Percentiles rank a stretch among this genome's conserved stretches.
Conservation (phyloP, 2,113 vertebrate genomes). For the Myotis lucifugus region DNA sequence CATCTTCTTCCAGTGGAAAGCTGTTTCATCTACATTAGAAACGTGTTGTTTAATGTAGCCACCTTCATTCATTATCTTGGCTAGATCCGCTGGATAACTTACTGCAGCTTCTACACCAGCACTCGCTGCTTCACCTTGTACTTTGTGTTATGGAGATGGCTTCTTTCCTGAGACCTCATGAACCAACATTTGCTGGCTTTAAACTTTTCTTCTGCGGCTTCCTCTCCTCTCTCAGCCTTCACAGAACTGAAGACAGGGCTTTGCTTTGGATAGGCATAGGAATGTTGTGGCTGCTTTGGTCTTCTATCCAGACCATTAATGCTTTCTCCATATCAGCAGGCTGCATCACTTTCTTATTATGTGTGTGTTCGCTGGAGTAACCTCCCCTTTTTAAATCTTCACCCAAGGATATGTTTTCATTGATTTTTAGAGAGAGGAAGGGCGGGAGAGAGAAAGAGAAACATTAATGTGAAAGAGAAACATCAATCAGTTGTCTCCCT, state of each 20-base stretch:
- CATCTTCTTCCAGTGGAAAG: too few species aligned
- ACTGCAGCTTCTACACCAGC: background rate
- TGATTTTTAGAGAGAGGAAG: background rate
- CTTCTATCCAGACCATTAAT: background rate
- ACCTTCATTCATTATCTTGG: background rate
- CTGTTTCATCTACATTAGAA: background rate
- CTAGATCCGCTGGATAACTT: too few species aligned
- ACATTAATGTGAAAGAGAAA: background rate
- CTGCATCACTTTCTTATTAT: too few species aligned
- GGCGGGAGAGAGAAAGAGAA: background rate
- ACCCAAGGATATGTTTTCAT: background rate
- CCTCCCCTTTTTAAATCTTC: background rate
- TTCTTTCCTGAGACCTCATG: background rate
- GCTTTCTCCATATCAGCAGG: background rate
- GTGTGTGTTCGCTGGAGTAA: background rate
- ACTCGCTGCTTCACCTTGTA: background rate
- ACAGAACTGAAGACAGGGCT: background rate
- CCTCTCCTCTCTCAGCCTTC: background rate
- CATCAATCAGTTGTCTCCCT: background rate
- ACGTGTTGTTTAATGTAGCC: background rate
- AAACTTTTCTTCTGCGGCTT: background rate
- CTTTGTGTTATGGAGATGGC: background rate
- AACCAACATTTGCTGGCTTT: background rate
- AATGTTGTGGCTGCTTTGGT: background rate
- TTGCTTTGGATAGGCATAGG: background rate